Percentiles rank a stretch among this genome's conserved stretches.
Evolutionary conservation across 2,113 vertebrate genomes (phyloP).

Genomic region (Catharus minimus): DNA sequence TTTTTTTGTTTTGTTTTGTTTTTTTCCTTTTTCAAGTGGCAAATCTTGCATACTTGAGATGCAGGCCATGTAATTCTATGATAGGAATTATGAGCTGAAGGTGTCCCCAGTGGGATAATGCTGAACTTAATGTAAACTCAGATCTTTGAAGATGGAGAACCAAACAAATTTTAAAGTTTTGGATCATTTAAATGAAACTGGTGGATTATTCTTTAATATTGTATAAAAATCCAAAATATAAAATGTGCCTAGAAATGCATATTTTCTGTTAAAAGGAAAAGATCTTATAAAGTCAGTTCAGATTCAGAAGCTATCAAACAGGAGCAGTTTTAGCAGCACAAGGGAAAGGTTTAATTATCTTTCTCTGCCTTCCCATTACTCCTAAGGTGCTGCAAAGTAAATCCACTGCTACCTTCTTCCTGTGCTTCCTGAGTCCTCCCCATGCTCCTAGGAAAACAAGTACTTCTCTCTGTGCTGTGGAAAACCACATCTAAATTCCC

Average conservation of each 20-base stretch:
- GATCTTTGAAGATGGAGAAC: neutral
- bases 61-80: neutral
- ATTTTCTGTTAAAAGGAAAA: neutral
- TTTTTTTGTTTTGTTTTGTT: neutral
- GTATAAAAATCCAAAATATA: neutral
- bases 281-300: neutral
- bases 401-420: neutral
- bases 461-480: neutral
- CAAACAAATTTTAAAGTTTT: neutral
- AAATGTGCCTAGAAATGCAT: neutral
- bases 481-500: neutral
- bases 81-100: conserved; percentile 30
- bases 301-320: neutral
- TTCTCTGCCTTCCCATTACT: neutral
- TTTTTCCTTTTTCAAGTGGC: neutral
- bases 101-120: neutral
- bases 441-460: neutral
- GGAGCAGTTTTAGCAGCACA: neutral
- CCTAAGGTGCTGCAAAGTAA: neutral
- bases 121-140: neutral
- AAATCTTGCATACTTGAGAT: conserved; percentile 2
- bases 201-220: neutral
- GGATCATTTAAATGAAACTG: neutral
- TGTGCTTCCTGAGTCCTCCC: neutral
- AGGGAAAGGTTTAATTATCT: neutral